A percentile compares a stretch with the other conserved stretches of the same genome.
Conservation (phyloP, 2,888 invertebrate species). For the Drosophila limbata region DNA sequence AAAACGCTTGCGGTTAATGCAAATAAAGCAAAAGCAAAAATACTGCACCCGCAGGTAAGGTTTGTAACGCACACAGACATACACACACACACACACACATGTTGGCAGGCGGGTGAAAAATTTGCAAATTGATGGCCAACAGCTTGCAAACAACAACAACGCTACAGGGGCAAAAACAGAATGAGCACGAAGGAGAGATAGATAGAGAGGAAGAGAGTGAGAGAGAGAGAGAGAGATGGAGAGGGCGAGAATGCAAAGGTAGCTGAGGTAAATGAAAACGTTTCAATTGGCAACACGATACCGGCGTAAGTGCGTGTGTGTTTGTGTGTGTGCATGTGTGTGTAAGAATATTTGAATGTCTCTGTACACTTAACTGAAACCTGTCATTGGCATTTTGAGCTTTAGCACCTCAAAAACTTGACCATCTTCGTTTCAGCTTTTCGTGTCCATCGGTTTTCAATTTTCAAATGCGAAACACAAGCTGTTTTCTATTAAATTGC, state of each 20-base stretch:
- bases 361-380: conserved; percentile 40
- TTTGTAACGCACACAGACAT: conserved; percentile 3
- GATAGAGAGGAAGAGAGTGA: neutral
- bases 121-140: conserved; percentile 56
- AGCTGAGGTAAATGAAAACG: conserved; percentile 38
- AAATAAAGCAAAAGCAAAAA: conserved; percentile 51
- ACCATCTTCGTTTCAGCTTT: neutral
- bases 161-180: conserved; percentile 1
- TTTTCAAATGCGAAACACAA: conserved; percentile 4
- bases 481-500: conserved; percentile 9
- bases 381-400: conserved; percentile 25
- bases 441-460: conserved; percentile 14
- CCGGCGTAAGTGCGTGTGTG: neutral
- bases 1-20: conserved; percentile 53
- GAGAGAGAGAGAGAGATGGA: too few relatives aligned
- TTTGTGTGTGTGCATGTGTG: conserved; percentile 5
- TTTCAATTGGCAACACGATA: conserved; percentile 46
- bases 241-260: neutral
- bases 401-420: neutral
- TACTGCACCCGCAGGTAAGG: conserved; percentile 31
- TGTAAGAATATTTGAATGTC: conserved; percentile 1
- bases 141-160: conserved; percentile 30
- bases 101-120: conserved; percentile 38
- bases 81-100: conserved; percentile 15
- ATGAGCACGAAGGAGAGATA: neutral